Conservation (phyloP, 1,140 invertebrate species). For the Leptonema lineaticorne region DNA sequence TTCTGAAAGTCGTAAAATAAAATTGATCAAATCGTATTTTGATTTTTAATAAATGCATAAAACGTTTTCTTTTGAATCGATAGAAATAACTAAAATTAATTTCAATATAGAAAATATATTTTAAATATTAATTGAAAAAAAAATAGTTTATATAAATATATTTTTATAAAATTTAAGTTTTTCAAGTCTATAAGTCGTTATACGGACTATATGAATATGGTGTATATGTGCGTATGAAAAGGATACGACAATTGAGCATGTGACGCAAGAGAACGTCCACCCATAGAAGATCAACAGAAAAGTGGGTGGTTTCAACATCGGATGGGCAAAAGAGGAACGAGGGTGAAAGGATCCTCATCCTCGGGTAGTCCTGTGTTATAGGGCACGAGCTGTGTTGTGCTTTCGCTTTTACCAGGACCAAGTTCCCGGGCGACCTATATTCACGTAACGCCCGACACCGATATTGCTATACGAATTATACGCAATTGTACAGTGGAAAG, state of each 20-base stretch:
- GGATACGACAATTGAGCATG: conserved; percentile 5
- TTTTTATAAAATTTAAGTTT: too few species aligned
- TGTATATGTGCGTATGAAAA: too few species aligned
- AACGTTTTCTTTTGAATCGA: too few species aligned
- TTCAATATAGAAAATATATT: too few species aligned
- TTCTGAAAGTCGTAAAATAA: too few species aligned
- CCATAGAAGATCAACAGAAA: neutral
- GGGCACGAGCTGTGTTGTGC: conserved; percentile 13
- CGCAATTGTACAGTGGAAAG: neutral
- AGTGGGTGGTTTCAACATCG: neutral
- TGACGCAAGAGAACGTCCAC: neutral
- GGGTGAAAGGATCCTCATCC: neutral
- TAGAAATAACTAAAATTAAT: too few species aligned
- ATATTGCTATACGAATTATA: conserved; percentile 19
- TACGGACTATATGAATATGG: too few species aligned
- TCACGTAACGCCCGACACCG: conserved; percentile 12
- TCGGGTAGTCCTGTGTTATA: neutral
- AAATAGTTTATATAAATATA: too few species aligned
- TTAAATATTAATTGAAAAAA: too few species aligned
- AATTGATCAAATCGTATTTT: too few species aligned
- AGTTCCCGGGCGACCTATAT: conserved; percentile 34
- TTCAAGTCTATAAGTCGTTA: too few species aligned
- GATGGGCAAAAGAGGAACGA: neutral
- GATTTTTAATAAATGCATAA: too few species aligned
- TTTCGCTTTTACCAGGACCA: conserved; percentile 32